Evolutionary conservation across 2,797 vertebrate species (phyloP).

Genomic region (Xenentodon cancila): DNA sequence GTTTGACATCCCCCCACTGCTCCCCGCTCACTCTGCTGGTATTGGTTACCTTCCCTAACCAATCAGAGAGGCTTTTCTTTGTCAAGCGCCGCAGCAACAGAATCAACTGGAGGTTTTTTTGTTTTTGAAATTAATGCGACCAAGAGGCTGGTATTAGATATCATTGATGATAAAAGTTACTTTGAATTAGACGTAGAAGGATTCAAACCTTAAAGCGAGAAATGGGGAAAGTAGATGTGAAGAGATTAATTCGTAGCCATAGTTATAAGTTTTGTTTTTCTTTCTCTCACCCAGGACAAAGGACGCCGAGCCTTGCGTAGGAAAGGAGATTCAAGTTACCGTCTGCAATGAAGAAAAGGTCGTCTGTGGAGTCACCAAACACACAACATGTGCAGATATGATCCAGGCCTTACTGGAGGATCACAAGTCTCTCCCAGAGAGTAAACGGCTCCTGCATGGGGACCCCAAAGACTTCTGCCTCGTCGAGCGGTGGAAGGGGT

Average conservation of each 20-base stretch:
- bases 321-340: conserved; percentile 92
- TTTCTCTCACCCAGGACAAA: conserved; percentile 74
- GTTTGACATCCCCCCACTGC: no score
- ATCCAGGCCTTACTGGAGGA: conserved; percentile 93
- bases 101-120: no score
- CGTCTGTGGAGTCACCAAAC: conserved; percentile 93
- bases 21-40: no score
- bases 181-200: no score
- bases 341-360: conserved; percentile 96
- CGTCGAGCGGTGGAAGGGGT: conserved; percentile 93
- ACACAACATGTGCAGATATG: conserved; percentile 91
- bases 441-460: conserved; percentile 87
- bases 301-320: conserved; percentile 82
- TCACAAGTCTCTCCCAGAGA: conserved; percentile 84
- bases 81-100: no score
- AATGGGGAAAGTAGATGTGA: no score
- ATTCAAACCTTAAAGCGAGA: no score
- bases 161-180: no score
- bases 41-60: no score
- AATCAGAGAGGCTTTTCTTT: no score
- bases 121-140: no score
- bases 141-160: no score
- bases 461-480: conserved; percentile 92
- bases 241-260: not conserved
- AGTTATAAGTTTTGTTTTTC: conserved; percentile 11